Conservation (phyloP, 1,140 invertebrate genomes). For the Euschistus heros region DNA sequence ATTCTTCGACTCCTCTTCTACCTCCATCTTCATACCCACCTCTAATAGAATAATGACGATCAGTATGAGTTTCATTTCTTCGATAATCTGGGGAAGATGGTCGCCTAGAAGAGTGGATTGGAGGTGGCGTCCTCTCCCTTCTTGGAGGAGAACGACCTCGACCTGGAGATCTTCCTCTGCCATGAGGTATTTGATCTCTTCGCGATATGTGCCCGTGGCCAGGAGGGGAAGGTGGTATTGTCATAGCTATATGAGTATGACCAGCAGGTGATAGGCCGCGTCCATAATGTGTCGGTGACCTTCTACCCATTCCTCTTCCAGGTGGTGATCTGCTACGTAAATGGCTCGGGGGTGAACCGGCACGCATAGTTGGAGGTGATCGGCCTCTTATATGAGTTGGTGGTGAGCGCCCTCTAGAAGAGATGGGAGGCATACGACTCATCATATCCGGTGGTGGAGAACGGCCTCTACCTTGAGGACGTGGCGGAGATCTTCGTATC, state of each 20-base stretch:
- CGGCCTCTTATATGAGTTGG: background rate
- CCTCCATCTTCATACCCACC: background rate
- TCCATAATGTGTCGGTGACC: background rate
- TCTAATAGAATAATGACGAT: background rate
- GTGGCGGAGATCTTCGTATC: background rate
- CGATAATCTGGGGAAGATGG: background rate
- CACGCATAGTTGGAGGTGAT: background rate
- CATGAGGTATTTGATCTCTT: background rate
- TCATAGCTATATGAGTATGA: too few species aligned
- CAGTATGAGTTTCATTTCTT: background rate
- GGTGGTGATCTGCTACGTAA: background rate
- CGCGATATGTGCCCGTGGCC: background rate
- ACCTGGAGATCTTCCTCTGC: background rate
- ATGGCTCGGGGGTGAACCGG: background rate
- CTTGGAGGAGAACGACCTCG: background rate
- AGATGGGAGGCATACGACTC: background rate
- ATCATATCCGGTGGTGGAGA: background rate
- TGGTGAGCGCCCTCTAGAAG: background rate
- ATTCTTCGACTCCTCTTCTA: background rate
- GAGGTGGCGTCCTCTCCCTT: background rate
- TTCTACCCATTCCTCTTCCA: background rate
- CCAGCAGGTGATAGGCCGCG: background rate
- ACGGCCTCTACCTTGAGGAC: background rate
- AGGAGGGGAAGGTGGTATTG: too few species aligned
- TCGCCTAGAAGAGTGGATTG: background rate